Evolutionary conservation across 2,888 invertebrate species (phyloP), one percentile per base, ranked within the genome.

Genomic region (Lysandra coridon): DNA sequence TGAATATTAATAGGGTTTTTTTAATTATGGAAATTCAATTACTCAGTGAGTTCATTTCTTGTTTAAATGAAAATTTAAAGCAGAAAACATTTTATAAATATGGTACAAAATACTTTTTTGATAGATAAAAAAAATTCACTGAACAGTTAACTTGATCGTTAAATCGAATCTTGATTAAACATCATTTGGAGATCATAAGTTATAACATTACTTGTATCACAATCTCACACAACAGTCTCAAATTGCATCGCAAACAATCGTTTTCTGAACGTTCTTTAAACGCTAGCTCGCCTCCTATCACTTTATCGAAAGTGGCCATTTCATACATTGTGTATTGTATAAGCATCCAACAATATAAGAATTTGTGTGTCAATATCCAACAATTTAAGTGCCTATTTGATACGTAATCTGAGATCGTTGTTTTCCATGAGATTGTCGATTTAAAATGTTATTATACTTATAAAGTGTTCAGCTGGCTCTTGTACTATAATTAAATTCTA

Each of bases 271-370:
- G 64, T 64, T 64, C 23, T 10, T 30, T 64, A 64, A 64, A 30
- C 30, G 64, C 12, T 64, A 30, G 64, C 30, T 30, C 64, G 64
- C 64, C 30, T 64, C 64, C 23, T 64, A 64, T 64, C 64, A 64
- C 64, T 64, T 30, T 12, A 64, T 64, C 64, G 64, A 64, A 64
- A 64, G 10, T 23, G 64, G 64, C 64, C 12, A 64, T 64, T 30
- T 64, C 64, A 12, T 64, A 64, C 62, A 62, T 30, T 64, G 64
- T 64, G 30, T 64, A 62, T 30, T 64, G 64, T 64, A 12, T 64
- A 4, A 64, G 12, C 12, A 64, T 64, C 12, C 64, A 64, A 12
- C 64, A 30, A 64, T 64, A 64, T 64, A 64, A 23, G 62, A 0
- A 23, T 23, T 23, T 23, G 23, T 62, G 62, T 62, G 30, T 62